Evolutionary conservation across 2,113 vertebrate species (phyloP), one percentile per base, ranked within the genome.

Genomic region (Urocitellus parryii): DNA sequence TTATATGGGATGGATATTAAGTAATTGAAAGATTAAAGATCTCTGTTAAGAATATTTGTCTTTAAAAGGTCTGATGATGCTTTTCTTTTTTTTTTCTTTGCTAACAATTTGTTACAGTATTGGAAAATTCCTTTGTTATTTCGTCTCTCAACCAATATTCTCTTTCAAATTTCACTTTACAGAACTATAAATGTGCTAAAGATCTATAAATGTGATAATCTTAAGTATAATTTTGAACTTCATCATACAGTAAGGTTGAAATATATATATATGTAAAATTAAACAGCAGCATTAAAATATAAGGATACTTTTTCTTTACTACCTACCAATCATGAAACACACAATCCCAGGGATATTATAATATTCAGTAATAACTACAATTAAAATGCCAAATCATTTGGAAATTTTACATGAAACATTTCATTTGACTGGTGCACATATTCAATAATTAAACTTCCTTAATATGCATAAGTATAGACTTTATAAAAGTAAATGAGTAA

Each of bases 271-370:
- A 56, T 92, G 25, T 51, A 91, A 94, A 94, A 96, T 90, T 87
- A 96, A 63, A 72, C 37, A 93, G 18, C 93, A 97, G 89, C 63
- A 94, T 96, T 79, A 80, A 95, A 92, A 95, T 73, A 93, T 91
- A 94, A 51, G 45, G 22, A 42, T 79, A 70, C 93, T 56, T 34
- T 91, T 97, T 96, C 56, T 97, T 97, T 79, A 39, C 48, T 76
- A 4, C 37, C 39, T 95, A 83, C 17, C 11, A 73, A 7, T 81
- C 81, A 94, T 68, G 56, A 22, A 85, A 29, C 24, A 37, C 11
- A 27, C 95, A 45, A 76, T 81, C 29, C 42, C 53, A 80, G 48
- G 25, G 10, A n/a, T 78, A 86, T 80, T 93, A 83, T 27, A 78
- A 91, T 83, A 70, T 67, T 25, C 42, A 72, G 45, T 6, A 91